Percentiles rank a stretch among this genome's conserved stretches.
Conservation (phyloP, 2,113 vertebrate genomes). For the Panthera leo region DNA sequence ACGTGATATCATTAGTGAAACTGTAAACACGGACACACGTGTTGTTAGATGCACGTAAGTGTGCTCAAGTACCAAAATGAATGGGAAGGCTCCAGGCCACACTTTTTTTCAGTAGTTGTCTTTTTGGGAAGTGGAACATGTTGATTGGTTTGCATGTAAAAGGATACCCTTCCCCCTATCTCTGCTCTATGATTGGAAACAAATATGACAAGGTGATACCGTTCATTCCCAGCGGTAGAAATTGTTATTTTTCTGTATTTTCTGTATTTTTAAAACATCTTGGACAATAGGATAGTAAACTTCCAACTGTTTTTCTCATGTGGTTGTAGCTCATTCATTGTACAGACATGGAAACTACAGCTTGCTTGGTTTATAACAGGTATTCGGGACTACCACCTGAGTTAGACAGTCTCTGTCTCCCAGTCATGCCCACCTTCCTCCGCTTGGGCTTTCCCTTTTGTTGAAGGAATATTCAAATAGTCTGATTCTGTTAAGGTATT, state of each 20-base stretch:
- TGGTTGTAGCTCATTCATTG: neutral
- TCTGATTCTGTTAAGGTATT: neutral
- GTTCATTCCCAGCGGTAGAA: neutral
- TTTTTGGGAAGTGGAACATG: neutral
- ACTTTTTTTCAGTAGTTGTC: neutral
- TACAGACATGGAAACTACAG: neutral
- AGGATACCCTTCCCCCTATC: neutral
- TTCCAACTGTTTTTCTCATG: neutral
- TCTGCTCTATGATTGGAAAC: neutral
- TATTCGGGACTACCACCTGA: neutral
- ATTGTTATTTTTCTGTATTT: neutral
- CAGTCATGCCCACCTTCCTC: neutral
- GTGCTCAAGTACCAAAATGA: neutral
- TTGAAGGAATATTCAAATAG: neutral
- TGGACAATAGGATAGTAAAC: neutral
- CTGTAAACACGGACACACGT: neutral
- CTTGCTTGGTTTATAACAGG: neutral
- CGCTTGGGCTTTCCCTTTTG: neutral
- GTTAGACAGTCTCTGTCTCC: neutral
- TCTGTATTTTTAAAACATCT: neutral
- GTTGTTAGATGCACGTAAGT: neutral
- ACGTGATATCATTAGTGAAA: neutral
- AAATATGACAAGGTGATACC: neutral
- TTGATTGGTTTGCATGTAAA: neutral
- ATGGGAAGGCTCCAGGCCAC: neutral